phyloP scores from a whole-genome alignment of 2,113 vertebrate genomes.

The Sylvilagus bachmani region DNA sequence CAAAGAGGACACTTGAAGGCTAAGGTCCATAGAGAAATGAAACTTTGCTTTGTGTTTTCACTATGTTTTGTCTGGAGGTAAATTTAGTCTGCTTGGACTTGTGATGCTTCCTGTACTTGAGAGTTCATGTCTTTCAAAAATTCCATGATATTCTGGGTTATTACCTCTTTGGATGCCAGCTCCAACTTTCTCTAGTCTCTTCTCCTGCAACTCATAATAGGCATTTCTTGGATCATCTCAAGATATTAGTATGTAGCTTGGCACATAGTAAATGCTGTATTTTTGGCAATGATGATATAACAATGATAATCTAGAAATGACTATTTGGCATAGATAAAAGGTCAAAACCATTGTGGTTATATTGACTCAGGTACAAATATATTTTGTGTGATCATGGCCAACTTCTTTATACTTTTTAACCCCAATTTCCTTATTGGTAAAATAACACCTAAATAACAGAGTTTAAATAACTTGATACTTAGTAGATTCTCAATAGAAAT shows the following conservation, averaged over 20 bases:
- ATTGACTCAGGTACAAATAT: background rate
- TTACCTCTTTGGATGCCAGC: background rate
- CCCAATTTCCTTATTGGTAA: conserved; percentile 10
- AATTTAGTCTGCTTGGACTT: background rate
- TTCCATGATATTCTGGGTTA: background rate
- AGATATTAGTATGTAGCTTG: background rate
- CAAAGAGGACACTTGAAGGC: background rate
- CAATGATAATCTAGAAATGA: background rate
- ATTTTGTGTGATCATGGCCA: background rate
- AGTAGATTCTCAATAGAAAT: background rate
- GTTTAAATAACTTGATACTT: conserved; percentile 10
- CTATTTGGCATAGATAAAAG: background rate
- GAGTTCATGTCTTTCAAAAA: background rate
- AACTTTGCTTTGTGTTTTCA: background rate
- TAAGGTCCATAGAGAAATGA: background rate
- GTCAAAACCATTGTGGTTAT: background rate
- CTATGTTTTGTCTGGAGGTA: background rate
- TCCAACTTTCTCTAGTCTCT: background rate
- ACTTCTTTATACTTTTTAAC: background rate
- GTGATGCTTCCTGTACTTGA: background rate
- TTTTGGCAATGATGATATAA: background rate
- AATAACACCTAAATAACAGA: background rate
- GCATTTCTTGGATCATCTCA: background rate
- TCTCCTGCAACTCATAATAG: background rate
- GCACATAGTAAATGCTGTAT: background rate